Conservation (phyloP, 1,140 invertebrate genomes). For the Diuraphis noxia region DNA sequence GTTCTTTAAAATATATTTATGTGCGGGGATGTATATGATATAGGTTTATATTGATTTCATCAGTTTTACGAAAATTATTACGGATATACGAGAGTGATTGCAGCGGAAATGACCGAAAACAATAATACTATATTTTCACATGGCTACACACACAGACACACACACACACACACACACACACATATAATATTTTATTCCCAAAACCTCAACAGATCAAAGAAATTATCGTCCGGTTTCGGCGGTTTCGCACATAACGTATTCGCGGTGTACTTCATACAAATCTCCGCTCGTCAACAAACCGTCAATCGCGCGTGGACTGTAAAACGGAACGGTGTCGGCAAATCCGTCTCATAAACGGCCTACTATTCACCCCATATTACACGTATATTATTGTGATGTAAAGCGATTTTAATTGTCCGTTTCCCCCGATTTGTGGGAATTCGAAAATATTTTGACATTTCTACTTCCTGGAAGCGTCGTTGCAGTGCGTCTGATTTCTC, state of each 20-base stretch:
- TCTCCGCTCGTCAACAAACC: neutral
- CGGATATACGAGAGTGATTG: neutral
- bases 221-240: constrained; percentile 16
- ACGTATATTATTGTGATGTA: constrained; percentile 6
- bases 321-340: neutral
- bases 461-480: constrained; percentile 24
- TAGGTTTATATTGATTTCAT: neutral
- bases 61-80: neutral
- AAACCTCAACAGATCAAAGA: neutral
- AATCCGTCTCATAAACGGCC: neutral
- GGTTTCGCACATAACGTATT: neutral
- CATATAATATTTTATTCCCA: neutral
- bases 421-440: constrained; percentile 53
- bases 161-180: neutral
- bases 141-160: neutral
- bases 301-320: neutral
- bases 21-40: neutral
- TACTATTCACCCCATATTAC: neutral
- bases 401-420: constrained; percentile 45
- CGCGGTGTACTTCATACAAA: neutral
- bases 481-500: constrained; percentile 14
- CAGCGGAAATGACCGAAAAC: neutral
- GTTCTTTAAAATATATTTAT: neutral
- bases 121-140: constrained; percentile 4
- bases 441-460: constrained; percentile 53